Evolutionary conservation across 1,140 invertebrate species (phyloP).

Genomic region (Fopius arisanus): DNA sequence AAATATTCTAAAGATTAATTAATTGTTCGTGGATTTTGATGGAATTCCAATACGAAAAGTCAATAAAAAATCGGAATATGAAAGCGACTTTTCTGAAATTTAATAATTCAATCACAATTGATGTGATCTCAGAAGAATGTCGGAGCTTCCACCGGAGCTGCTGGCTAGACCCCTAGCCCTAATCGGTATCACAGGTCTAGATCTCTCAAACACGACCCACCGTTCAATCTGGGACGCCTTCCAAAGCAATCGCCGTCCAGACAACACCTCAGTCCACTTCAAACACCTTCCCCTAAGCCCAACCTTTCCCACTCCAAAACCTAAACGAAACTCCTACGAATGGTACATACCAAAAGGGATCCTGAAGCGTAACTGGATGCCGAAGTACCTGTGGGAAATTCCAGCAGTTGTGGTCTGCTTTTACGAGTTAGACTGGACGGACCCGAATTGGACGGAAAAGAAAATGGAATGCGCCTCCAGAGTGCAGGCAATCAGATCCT

Average conservation of each 20-base stretch:
- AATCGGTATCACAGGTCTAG: slow-evolving; percentile 86
- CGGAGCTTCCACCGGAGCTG: slow-evolving; percentile 79
- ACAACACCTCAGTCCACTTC: slow-evolving; percentile 86
- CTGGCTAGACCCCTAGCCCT: slow-evolving; percentile 81
- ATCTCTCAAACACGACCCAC: slow-evolving; percentile 85
- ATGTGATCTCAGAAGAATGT: slow-evolving; percentile 49
- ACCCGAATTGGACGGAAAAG: slow-evolving; percentile 91
- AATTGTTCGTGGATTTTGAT: no score
- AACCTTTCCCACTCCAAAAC: slow-evolving; percentile 89
- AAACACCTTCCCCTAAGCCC: slow-evolving; percentile 80
- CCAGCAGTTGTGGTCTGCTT: slow-evolving; percentile 94
- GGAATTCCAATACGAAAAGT: no score
- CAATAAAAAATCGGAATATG: no score
- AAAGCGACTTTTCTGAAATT: no score
- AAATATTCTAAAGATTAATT: no score
- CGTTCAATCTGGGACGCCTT: slow-evolving; percentile 93
- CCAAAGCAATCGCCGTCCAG: slow-evolving; percentile 78
- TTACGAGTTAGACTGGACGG: slow-evolving; percentile 97
- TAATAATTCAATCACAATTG: no score
- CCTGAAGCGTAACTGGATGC: slow-evolving; percentile 94
- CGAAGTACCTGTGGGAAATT: slow-evolving; percentile 89
- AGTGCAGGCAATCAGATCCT: slow-evolving; percentile 83
- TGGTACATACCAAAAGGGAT: slow-evolving; percentile 97
- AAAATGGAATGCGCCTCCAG: slow-evolving; percentile 90
- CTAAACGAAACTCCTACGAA: slow-evolving; percentile 91